Evolutionary conservation across 2,113 vertebrate genomes (phyloP).

Genomic region (Ophthalmolycus amberensis): DNA sequence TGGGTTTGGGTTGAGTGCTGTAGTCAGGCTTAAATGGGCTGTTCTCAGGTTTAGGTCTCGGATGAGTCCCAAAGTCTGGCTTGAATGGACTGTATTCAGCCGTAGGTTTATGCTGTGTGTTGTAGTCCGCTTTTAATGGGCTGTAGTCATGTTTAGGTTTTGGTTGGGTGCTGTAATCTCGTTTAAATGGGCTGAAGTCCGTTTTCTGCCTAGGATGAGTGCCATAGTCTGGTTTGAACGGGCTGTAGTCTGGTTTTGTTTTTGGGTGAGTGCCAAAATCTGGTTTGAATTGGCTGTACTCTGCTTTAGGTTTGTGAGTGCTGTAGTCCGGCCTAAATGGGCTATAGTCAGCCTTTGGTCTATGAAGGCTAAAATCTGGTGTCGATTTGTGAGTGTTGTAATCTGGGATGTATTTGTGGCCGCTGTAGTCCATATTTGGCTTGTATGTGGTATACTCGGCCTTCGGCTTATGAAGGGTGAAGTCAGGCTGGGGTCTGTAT

Average conservation of each 20-base stretch:
- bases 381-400: constrained; percentile 80
- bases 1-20: constrained; percentile 80
- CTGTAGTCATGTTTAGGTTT: constrained; percentile 82
- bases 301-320: constrained; percentile 75
- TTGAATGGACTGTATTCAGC: constrained; percentile 81
- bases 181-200: constrained; percentile 81
- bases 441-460: constrained; percentile 82
- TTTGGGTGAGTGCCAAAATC: constrained; percentile 81
- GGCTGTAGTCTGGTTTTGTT: constrained; percentile 79
- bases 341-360: constrained; percentile 80
- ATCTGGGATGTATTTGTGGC: constrained; percentile 78
- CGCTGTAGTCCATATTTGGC: constrained; percentile 80
- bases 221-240: constrained; percentile 80
- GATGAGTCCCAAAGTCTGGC: constrained; percentile 76
- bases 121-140: constrained; percentile 80
- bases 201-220: constrained; percentile 80
- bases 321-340: constrained; percentile 76
- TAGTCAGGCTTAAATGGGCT: constrained; percentile 79
- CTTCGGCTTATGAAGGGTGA: constrained; percentile 80
- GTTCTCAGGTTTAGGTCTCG: constrained; percentile 78
- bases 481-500: constrained; percentile 81
- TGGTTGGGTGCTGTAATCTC: constrained; percentile 80
- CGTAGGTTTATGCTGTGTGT: constrained; percentile 73
- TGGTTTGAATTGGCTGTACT: constrained; percentile 80
- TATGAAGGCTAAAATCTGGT: constrained; percentile 80